Base-by-base conservation (phyloP, 2,888 invertebrate species). In the Aethes cnicana region DNA sequence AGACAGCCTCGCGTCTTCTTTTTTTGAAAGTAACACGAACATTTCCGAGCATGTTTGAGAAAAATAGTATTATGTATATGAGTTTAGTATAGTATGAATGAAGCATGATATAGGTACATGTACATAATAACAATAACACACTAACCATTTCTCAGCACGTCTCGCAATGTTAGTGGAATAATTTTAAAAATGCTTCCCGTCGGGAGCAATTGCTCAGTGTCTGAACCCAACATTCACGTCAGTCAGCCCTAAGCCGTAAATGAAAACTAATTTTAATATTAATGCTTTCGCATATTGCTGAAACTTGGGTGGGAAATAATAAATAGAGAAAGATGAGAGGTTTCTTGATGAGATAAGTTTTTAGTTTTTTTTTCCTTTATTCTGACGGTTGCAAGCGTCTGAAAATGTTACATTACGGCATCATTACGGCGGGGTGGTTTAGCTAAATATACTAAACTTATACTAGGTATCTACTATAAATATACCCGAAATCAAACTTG, bases 261-360 rank as follows among this genome's bases (percentile, higher is more conserved):
- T 57, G 52, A 54, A 57, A 57, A 57, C 56, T 57, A 57, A 57
- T 57, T 57, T 57, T 52, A 57, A 57, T 57, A 54, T 57, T 57
- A 52, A 57, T 54, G 54, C 33, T 46, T 25, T 26, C 47, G 50
- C 56, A 37, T 49, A 49, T 50, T 50, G 50, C 43, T 30, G 36
- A 30, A 44, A 21, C 47, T 36, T 30, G 17, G 12, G 26, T n/a
- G 26, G 20, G 18, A 25, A 47, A 39, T 39, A 25, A 48, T 26
- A 41, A 23, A 39, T 23, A 30, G 37, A 47, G 26, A 47, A 37
- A 30, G 37, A 8, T 47, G 36, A 47, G 20, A 14, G 47, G 28
- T 20, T 30, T 21, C 20, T 37, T 37, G 36, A 21, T 16, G 20
- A 16, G 37, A 23, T 16, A 21, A 32, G 16, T 6, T 47, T 23